phyloP scores from a whole-genome alignment of 2,888 invertebrate species.

The Dryadula phaetusa region DNA sequence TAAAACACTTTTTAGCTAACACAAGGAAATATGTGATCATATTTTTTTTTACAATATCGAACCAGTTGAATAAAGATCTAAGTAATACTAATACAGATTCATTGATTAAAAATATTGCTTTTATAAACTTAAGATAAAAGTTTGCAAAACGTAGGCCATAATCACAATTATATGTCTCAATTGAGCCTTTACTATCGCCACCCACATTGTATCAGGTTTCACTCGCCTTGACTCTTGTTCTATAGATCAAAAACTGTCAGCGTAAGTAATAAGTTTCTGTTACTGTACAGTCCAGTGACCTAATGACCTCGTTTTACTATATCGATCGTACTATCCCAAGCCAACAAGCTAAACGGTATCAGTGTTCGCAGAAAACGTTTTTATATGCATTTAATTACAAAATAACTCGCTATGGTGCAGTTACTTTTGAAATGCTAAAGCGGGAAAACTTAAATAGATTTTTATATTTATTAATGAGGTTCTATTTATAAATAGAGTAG shows the following conservation, averaged over 20 bases:
- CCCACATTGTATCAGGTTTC: conserved; percentile 34
- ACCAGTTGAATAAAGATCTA: not conserved
- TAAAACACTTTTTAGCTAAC: too few relatives aligned
- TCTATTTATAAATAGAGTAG: not conserved
- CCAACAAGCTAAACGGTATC: conserved; percentile 26
- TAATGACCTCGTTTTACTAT: conserved; percentile 61
- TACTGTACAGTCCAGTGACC: conserved; percentile 55
- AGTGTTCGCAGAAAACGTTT: conserved; percentile 31
- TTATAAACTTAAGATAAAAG: not conserved
- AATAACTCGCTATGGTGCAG: not conserved
- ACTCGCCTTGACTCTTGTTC: conserved; percentile 37
- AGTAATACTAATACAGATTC: not conserved
- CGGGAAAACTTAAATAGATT: not conserved
- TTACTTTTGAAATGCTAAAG: not conserved
- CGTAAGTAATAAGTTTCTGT: conserved; percentile 38
- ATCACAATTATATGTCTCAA: too few relatives aligned
- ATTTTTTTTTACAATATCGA: not conserved
- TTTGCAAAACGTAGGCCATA: conserved; percentile 15
- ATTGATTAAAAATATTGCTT: not conserved
- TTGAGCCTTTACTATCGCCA: conserved; percentile 25
- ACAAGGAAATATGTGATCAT: not conserved
- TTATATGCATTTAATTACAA: conserved; percentile 20
- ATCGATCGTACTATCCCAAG: conserved; percentile 61
- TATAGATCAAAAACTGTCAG: conserved; percentile 38
- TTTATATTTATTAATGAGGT: not conserved